These are phyloP conservation scores for Bombus waltoni DNA, from an alignment of 1,140 invertebrate genomes.

Conservation along the genomic window DNA sequence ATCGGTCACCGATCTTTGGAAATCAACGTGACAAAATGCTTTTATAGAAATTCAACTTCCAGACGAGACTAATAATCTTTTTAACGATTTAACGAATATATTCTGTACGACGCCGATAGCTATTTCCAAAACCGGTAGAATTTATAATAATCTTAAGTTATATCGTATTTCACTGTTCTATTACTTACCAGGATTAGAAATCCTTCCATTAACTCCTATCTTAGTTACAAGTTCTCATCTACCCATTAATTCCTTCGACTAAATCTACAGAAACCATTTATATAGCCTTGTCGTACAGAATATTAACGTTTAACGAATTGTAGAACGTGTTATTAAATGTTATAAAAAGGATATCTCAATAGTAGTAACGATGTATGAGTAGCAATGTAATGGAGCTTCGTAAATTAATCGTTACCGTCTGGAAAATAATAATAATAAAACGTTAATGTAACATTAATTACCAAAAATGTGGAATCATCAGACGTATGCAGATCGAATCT, in stretches of 20 bases:
- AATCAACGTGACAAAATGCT: not conserved
- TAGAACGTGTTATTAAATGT: too few relatives aligned
- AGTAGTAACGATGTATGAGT: not conserved
- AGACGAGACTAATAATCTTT: not conserved
- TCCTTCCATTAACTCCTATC: slow-evolving; percentile 10
- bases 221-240: not conserved
- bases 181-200: slow-evolving; percentile 1
- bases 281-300: not conserved
- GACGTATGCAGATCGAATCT: too few relatives aligned
- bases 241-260: slow-evolving; percentile 18
- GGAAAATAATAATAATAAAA: too few relatives aligned
- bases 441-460: too few relatives aligned
- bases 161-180: not conserved
- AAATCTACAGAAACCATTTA: not conserved
- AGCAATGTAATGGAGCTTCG: not conserved
- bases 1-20: too few relatives aligned
- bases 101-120: not conserved
- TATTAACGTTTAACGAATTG: slow-evolving; percentile 6
- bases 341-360: not conserved
- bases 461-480: too few relatives aligned
- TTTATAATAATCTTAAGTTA: not conserved
- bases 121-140: not conserved
- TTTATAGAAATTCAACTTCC: not conserved
- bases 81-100: not conserved
- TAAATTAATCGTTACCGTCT: too few relatives aligned